phyloP scores from a whole-genome alignment of 1,140 invertebrate species.

The Mylabris phalerata region DNA sequence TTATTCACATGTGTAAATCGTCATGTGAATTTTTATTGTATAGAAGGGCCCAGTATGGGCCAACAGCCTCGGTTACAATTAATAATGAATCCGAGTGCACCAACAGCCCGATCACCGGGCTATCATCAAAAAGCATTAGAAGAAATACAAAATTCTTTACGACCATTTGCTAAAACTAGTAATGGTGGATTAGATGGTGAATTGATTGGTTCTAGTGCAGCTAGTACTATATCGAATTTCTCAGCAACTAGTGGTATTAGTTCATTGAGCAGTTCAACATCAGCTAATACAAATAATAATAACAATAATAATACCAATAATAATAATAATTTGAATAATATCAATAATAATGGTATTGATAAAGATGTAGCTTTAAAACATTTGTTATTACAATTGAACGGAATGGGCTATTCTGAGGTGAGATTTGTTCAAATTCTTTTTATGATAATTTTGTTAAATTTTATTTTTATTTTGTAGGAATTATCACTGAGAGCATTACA shows the following conservation, averaged over 20 bases:
- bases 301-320: too few relatives aligned
- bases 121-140: constrained; percentile 83
- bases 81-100: constrained; percentile 59
- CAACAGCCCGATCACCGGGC: constrained; percentile 65
- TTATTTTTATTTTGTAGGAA: constrained; percentile 48
- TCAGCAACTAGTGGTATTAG: constrained; percentile 57
- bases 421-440: constrained; percentile 36
- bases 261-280: constrained; percentile 44
- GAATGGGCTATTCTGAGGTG: constrained; percentile 53
- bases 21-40: constrained; percentile 29
- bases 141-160: constrained; percentile 77
- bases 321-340: too few relatives aligned
- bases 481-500: constrained; percentile 60
- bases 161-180: constrained; percentile 73
- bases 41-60: constrained; percentile 56
- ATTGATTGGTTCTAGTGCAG: constrained; percentile 54
- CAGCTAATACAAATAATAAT: constrained; percentile 40
- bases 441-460: not conserved
- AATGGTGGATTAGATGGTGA: constrained; percentile 46
- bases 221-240: constrained; percentile 64
- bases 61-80: constrained; percentile 43
- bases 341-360: constrained; percentile 49
- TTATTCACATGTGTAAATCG: not conserved
- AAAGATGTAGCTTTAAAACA: constrained; percentile 44
- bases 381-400: constrained; percentile 46